Conservation (phyloP, 1,140 invertebrate species). For the Drosophila nikananu region DNA sequence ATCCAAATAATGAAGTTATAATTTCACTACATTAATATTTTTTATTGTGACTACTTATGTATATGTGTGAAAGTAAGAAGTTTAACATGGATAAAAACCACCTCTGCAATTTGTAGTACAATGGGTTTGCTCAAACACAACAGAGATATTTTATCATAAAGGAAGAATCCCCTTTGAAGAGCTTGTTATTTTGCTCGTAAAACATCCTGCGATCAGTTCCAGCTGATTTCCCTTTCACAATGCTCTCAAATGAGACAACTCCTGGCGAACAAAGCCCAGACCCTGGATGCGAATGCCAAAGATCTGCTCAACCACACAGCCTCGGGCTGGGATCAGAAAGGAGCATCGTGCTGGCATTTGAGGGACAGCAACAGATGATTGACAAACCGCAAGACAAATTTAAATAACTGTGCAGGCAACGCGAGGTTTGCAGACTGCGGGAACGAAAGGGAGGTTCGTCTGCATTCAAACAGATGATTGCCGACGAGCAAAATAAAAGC, state of each 20-base stretch:
- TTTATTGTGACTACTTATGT: too few relatives aligned
- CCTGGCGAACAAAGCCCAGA: conserved; percentile 15
- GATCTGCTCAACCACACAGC: conserved; percentile 37
- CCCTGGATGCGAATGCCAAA: conserved; percentile 1
- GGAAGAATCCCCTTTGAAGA: background rate
- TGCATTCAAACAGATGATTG: conserved; percentile 75
- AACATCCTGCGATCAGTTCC: conserved; percentile 16
- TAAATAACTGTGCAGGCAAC: conserved; percentile 74
- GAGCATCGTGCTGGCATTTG: conserved; percentile 49
- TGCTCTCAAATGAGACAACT: conserved; percentile 35
- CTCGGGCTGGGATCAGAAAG: conserved; percentile 28
- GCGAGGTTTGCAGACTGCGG: too few relatives aligned
- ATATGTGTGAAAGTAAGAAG: too few relatives aligned
- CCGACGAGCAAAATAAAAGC: conserved; percentile 70
- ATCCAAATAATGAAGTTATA: background rate
- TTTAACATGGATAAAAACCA: fast-evolving
- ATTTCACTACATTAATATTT: background rate
- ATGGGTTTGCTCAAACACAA: background rate
- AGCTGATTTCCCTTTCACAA: conserved; percentile 42
- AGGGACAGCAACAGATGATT: conserved; percentile 72
- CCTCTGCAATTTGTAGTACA: background rate
- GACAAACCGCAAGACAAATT: conserved; percentile 80
- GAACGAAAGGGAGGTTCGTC: conserved; percentile 4
- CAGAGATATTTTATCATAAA: background rate
- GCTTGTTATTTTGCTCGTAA: background rate